Base-by-base conservation (phyloP, 2,888 invertebrate species). In the Poecilus cupreus region DNA sequence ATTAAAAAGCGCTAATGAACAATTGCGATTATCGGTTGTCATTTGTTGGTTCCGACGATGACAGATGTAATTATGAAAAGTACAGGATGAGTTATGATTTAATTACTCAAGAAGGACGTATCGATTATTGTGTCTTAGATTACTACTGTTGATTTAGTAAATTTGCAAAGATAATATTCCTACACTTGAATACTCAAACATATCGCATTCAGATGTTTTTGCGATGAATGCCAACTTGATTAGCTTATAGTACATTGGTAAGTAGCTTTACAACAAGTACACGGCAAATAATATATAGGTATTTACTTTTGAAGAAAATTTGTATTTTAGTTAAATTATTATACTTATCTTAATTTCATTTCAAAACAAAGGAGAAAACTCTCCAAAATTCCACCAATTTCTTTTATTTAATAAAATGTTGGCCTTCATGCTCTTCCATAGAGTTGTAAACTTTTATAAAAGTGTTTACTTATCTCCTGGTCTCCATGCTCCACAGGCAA, bases 21-120 rank as follows among this genome's bases (percentile, higher is more conserved):
- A 74, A 74, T 74, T 74, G 74, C 51, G 16, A 24, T 32, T 32
- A 51, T 46, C 51, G 51, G 24, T 43, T 74, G 32, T 64, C 2
- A 3, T 26, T 64, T 16, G 32, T 39, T 64, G n/a, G 32, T 18
- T n/a, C 18, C 70, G 43, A 13, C 46, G 78, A 77, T 78, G 78
- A 78, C 43, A 64, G 60, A 77, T 57, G 57, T 20, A 20, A 78
- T 78, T 78, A 78, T 77, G 64, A 64, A 68, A 54, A 54, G 54
- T 75, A 46, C 46, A 6, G 24, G 18, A 32, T 74, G 74, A 46
- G 46, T 32, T 24, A 75, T 68, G 64, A 68, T 68, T 68, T 68
- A 8, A 68, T 68, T 68, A 68, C 37, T 37, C n/a, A 26, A 51
- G 75, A 51, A 75, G 75, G 75, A 37, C 75, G 32, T 32, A 51